A percentile compares a stretch with the other conserved stretches of the same genome.
These are phyloP conservation scores for Notolepis coatsorum DNA, from an alignment of 2,797 vertebrate species.

Conservation along the genomic window DNA sequence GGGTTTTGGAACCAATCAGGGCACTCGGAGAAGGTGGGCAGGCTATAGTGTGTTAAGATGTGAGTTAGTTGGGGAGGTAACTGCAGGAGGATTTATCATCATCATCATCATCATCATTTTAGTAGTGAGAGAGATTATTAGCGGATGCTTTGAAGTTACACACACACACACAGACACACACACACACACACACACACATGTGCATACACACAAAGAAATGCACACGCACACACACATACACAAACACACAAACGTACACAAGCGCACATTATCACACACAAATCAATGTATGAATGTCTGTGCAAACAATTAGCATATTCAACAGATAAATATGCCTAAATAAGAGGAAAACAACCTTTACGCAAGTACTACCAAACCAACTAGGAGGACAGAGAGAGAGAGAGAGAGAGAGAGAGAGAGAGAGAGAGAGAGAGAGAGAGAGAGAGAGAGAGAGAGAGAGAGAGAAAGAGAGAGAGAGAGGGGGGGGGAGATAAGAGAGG, in stretches of 20 bases:
- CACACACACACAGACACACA: constrained; percentile 37
- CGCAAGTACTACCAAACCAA: constrained; percentile 24
- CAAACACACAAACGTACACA: constrained; percentile 24
- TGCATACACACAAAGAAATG: background rate
- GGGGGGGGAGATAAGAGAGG: too few species aligned
- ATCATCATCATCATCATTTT: constrained; percentile 36
- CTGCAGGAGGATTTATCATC: constrained; percentile 33
- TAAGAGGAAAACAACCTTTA: constrained; percentile 33
- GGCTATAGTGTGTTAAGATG: background rate
- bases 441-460: constrained; percentile 7
- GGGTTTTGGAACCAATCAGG: constrained; percentile 35
- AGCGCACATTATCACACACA: constrained; percentile 23
- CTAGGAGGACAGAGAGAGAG: constrained; percentile 3
- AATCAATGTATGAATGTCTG: too few species aligned
- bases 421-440: constrained; percentile 14
- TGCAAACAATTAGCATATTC: constrained; percentile 23
- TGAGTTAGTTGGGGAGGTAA: constrained; percentile 28
- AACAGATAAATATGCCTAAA: constrained; percentile 37
- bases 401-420: constrained; percentile 1
- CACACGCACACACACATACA: constrained; percentile 17
- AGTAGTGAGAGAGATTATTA: constrained; percentile 25
- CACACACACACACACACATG: constrained; percentile 22
- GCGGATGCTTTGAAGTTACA: background rate
- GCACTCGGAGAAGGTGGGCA: constrained; percentile 14
- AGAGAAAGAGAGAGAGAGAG: background rate